Percentiles rank a stretch among this genome's conserved stretches.
Conservation (phyloP, 2,797 vertebrate species). For the Gallinago stenura region DNA sequence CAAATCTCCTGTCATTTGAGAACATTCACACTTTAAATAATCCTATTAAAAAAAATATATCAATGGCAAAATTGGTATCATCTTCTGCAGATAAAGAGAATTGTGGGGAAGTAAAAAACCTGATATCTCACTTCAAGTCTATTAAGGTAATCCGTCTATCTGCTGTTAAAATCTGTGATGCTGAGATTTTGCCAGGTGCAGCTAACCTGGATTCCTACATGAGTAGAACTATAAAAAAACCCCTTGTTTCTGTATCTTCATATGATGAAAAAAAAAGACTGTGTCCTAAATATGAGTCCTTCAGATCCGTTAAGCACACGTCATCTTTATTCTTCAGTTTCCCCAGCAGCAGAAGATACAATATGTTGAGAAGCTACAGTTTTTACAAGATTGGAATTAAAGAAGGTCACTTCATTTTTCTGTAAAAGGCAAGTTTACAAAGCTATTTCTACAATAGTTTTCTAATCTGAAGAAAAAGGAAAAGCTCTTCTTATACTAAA, state of each 20-base stretch:
- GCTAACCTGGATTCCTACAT: not conserved
- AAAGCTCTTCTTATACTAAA: not conserved
- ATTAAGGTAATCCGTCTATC: not conserved
- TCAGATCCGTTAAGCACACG: not conserved
- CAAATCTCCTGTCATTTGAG: not conserved
- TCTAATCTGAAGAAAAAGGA: conserved; percentile 10
- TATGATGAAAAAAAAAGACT: not conserved
- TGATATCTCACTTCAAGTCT: not conserved
- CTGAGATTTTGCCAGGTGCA: not conserved
- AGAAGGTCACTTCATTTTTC: not conserved
- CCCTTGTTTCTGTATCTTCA: not conserved
- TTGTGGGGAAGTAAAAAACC: not conserved
- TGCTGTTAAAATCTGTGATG: not conserved
- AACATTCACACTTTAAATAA: not conserved
- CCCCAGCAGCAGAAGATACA: not conserved
- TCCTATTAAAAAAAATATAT: not conserved
- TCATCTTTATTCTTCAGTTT: not conserved
- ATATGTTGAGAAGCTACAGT: not conserved
- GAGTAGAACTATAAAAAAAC: not conserved
- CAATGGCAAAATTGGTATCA: not conserved
- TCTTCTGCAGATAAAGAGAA: not conserved
- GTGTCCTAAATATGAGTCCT: not conserved
- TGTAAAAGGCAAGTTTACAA: not conserved
- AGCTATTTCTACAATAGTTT: not conserved
- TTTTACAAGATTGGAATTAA: not conserved